phyloP scores from a whole-genome alignment of 2,888 invertebrate species.

The Synergus laeviventris region DNA sequence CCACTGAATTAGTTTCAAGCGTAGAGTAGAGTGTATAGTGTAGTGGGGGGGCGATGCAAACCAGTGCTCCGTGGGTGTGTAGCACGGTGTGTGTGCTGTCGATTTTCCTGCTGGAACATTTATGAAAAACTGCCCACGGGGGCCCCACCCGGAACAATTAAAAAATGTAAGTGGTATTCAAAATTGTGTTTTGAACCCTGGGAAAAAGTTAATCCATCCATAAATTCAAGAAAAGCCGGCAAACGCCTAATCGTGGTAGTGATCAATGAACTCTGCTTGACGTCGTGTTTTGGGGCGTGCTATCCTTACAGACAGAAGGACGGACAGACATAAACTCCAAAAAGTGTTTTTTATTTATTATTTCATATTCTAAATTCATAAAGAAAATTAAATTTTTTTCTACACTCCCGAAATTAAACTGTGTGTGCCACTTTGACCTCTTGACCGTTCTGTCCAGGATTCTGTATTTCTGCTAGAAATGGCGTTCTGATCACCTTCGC shows the following conservation, averaged over 20 bases:
- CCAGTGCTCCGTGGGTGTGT: slow-evolving; percentile 37
- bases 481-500: slow-evolving; percentile 29
- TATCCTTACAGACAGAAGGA: slow-evolving; percentile 57
- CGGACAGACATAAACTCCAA: slow-evolving; percentile 48
- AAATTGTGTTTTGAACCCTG: slow-evolving; percentile 1
- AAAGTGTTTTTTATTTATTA: neutral
- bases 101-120: slow-evolving; percentile 24
- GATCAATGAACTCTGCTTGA: slow-evolving; percentile 70
- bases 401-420: neutral
- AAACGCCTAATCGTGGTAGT: slow-evolving; percentile 45
- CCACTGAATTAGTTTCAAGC: neutral
- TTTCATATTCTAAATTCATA: neutral
- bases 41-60: slow-evolving; percentile 15
- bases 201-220: neutral
- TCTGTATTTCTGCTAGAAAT: slow-evolving; percentile 30
- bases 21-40: neutral
- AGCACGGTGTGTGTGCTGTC: slow-evolving; percentile 10
- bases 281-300: slow-evolving; percentile 67
- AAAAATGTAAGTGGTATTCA: slow-evolving; percentile 17
- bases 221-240: slow-evolving; percentile 21
- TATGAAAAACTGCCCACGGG: slow-evolving; percentile 23
- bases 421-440: neutral
- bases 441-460: slow-evolving; percentile 16
- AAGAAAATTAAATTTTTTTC: neutral
- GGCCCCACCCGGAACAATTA: slow-evolving; percentile 6